A percentile compares a stretch with the other conserved stretches of the same genome.
phyloP scores from a whole-genome alignment of 2,888 invertebrate genomes.

The Isoperla grammatica region DNA sequence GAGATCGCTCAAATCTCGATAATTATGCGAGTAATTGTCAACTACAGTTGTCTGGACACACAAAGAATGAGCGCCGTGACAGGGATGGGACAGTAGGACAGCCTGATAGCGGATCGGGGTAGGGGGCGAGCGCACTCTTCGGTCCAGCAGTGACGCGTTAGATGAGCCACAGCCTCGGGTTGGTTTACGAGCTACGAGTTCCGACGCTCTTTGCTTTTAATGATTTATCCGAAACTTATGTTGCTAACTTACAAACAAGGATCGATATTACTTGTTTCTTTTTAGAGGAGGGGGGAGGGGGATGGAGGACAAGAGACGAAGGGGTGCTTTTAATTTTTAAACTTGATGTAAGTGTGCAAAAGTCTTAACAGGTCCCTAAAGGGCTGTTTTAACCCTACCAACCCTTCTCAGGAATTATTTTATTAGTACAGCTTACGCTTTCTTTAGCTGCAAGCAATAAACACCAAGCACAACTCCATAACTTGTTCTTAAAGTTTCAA shows the following conservation, averaged over 20 bases:
- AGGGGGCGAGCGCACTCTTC: too few species aligned
- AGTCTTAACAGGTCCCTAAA: slow-evolving; percentile 23
- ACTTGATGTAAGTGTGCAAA: slow-evolving; percentile 26
- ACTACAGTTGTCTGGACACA: too few species aligned
- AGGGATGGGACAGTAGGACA: too few species aligned
- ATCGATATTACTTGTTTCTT: slow-evolving; percentile 17
- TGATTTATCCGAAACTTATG: slow-evolving; percentile 17
- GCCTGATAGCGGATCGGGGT: too few species aligned
- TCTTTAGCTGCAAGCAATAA: slow-evolving; percentile 19
- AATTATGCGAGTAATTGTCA: too few species aligned
- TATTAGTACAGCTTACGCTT: slow-evolving; percentile 20
- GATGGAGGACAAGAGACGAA: neutral
- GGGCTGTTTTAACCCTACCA: slow-evolving; percentile 23
- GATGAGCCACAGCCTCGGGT: too few species aligned
- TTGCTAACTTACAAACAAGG: slow-evolving; percentile 13
- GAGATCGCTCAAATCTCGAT: too few species aligned
- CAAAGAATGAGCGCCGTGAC: too few species aligned
- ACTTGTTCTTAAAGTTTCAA: neutral
- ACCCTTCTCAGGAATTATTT: slow-evolving; percentile 21
- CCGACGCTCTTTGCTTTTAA: neutral
- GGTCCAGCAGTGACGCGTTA: too few species aligned
- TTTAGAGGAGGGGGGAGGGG: neutral
- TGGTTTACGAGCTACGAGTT: neutral
- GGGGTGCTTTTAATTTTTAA: slow-evolving; percentile 26
- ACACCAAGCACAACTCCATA: slow-evolving; percentile 15